Evolutionary conservation across 2,113 vertebrate species (phyloP), one percentile per base, ranked within the genome.

Genomic region (Actenoides hombroni): DNA sequence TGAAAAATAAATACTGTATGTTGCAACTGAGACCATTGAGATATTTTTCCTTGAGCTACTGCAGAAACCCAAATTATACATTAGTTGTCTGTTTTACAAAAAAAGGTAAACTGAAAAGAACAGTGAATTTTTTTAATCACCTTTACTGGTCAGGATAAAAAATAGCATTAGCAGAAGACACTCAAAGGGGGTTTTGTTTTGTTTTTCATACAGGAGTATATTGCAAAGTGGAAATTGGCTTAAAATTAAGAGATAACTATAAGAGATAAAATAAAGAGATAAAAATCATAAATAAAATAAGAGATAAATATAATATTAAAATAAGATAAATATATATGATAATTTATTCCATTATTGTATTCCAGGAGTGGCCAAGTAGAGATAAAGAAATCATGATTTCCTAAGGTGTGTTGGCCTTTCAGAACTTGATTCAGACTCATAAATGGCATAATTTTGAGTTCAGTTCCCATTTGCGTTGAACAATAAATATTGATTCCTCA

Each of bases 331-430:
- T 37, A 37, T 37, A 37, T 37, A 37, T 7, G 9, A 5, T 88
- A 0, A 59, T 88, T 94, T 89, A 21, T 78, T 96, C 88, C 26
- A 69, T 91, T 95, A 82, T 74, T 83, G 17, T 80, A 2, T 85
- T 84, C 20, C 54, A 87, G 39, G 51, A 39, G 24, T 83, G 20
- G 25, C 17, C 73, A 92, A 70, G 87, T 54, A 95, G 84, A 65
- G 40, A 63, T 84, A 92, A 94, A 65, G 71, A 90, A 93, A 18
- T 60, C 20, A 61, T 64, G 31, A 91, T 54, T 96, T 94, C 61
- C 37, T 79, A 73, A 65, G 24, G 35, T 2, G 15, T 2, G 2
- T 23, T 53, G 10, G 42, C 21, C 53, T 92, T 90, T 81, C 71
- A 94, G 24, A 78, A 79, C 29, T 75, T 16, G 8, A 42, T 73